Evolutionary conservation across 2,113 vertebrate genomes (phyloP).

Genomic region (Phrynocephalus versicolor): DNA sequence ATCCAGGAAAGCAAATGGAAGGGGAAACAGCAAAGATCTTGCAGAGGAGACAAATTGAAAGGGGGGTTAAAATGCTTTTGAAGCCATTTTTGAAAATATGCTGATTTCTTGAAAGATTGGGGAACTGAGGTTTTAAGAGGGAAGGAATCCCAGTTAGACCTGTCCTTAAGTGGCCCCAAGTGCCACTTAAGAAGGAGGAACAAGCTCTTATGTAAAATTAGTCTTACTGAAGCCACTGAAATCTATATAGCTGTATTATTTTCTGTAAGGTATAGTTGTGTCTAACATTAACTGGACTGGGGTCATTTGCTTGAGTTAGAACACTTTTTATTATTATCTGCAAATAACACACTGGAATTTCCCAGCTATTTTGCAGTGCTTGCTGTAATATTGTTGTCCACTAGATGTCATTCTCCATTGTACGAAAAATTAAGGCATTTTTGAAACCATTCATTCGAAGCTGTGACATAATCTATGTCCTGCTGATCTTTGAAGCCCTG

Average conservation of each 20-base stretch:
- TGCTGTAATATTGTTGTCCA: slow-evolving; percentile 33
- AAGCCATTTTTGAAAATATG: too few species aligned
- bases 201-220: not conserved
- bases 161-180: too few species aligned
- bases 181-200: too few species aligned
- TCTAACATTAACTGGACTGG: not conserved
- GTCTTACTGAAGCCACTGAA: not conserved
- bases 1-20: too few species aligned
- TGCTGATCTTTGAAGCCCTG: not conserved
- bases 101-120: too few species aligned
- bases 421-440: slow-evolving; percentile 5
- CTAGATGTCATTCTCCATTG: slow-evolving; percentile 67
- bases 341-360: too few species aligned
- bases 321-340: too few species aligned
- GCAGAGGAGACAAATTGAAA: too few species aligned
- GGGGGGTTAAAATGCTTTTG: too few species aligned
- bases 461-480: not conserved
- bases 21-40: too few species aligned
- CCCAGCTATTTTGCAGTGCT: not conserved
- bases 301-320: not conserved
- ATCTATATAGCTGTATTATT: not conserved
- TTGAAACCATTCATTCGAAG: rapidly evolving
- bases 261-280: not conserved
- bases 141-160: too few species aligned
- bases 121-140: too few species aligned